A percentile compares a stretch with the other conserved stretches of the same genome.
These are phyloP conservation scores for Formica exsecta DNA, from an alignment of 1,140 invertebrate genomes.

Conservation along the genomic window DNA sequence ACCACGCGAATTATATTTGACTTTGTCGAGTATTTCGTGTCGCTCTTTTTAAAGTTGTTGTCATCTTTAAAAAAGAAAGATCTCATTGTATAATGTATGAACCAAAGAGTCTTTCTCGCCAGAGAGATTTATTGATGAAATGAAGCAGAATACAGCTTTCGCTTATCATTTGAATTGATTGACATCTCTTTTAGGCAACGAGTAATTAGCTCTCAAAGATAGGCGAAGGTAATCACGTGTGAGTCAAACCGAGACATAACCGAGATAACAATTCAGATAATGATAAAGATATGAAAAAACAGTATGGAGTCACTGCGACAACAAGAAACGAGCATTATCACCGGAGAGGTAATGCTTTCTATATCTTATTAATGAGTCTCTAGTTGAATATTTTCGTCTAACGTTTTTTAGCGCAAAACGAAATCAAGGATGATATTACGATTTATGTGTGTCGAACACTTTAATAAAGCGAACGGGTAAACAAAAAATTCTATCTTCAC, in stretches of 20 bases:
- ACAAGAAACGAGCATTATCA: background rate
- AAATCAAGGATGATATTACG: constrained; percentile 14
- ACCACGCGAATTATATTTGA: background rate
- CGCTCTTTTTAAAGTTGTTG: background rate
- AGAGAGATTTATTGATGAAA: background rate
- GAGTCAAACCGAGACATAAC: background rate
- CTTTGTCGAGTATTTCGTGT: background rate
- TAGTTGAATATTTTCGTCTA: constrained; percentile 8
- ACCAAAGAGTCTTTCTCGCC: constrained; percentile 8
- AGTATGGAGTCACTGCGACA: background rate
- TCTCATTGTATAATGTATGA: background rate
- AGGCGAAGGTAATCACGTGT: background rate
- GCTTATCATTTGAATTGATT: background rate
- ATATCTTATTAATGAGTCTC: constrained; percentile 7
- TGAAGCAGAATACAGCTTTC: background rate
- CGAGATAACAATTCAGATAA: background rate
- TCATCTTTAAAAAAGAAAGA: background rate
- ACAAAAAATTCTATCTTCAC: background rate
- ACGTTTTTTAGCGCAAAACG: constrained; percentile 3
- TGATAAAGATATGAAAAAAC: background rate
- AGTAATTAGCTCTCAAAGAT: background rate
- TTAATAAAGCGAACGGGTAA: background rate
- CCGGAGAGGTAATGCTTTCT: background rate
- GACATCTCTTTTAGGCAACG: background rate
- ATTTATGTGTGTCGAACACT: background rate